Evolutionary conservation across 2,113 vertebrate genomes (phyloP).

Genomic region (Tricholaema leucomelas): DNA sequence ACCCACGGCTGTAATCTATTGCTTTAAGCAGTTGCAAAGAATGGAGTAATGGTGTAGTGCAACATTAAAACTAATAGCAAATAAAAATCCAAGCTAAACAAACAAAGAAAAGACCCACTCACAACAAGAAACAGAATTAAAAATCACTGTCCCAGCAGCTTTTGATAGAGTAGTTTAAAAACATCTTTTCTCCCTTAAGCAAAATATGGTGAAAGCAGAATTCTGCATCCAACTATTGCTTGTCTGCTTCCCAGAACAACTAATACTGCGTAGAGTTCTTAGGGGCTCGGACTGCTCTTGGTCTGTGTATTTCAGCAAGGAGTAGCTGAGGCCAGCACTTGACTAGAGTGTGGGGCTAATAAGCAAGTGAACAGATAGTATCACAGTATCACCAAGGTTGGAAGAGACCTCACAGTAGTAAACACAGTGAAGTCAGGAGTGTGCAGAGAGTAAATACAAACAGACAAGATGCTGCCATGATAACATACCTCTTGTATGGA

Average conservation of each 20-base stretch:
- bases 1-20: not conserved
- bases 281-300: not conserved
- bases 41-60: not conserved
- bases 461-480: not conserved
- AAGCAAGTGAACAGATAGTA: not conserved
- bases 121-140: no score
- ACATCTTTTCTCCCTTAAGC: not conserved
- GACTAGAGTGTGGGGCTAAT: not conserved
- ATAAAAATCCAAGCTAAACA: not conserved
- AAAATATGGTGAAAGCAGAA: not conserved
- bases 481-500: conserved; percentile 91
- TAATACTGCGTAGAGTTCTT: not conserved
- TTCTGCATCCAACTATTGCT: not conserved
- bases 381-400: no score
- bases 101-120: not conserved
- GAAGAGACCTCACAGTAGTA: no score
- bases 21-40: conserved; percentile 33
- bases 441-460: not conserved
- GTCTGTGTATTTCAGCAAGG: accelerated
- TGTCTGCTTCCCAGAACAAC: conserved; percentile 6
- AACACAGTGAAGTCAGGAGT: not conserved
- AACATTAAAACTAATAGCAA: conserved; percentile 15
- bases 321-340: not conserved
- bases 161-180: conserved; percentile 20
- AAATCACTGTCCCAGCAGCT: not conserved